A percentile compares a stretch with the other conserved stretches of the same genome.
Evolutionary conservation across 2,888 invertebrate genomes (phyloP).

Genomic region (Apamea crenata): DNA sequence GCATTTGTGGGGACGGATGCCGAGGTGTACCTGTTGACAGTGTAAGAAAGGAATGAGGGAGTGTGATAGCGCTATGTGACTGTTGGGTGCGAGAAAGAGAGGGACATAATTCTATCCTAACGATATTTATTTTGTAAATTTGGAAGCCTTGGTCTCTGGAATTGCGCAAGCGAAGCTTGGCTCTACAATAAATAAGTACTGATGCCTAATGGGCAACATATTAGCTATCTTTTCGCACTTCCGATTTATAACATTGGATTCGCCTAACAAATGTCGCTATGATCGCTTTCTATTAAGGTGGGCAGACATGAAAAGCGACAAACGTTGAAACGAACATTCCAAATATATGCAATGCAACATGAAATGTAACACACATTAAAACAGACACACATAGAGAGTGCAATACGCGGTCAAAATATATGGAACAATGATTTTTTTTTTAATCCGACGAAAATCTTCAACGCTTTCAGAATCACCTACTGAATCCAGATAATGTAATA

Average conservation of each 20-base stretch:
- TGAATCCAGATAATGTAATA: too few species aligned
- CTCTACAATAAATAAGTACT: not conserved
- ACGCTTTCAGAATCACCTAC: too few species aligned
- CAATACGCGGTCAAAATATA: too few species aligned
- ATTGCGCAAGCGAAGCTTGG: not conserved
- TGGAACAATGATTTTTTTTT: too few species aligned
- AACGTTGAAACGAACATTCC: not conserved
- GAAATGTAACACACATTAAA: too few species aligned
- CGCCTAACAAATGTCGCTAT: not conserved
- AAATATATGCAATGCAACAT: too few species aligned
- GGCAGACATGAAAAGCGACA: not conserved
- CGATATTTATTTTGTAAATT: not conserved
- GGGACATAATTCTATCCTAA: not conserved
- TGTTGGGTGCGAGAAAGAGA: not conserved
- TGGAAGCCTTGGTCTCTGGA: not conserved
- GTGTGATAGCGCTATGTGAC: too few species aligned
- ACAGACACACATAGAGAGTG: too few species aligned
- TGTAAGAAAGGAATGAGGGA: not conserved
- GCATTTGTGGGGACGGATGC: conserved; percentile 75
- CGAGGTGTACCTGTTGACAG: conserved; percentile 70
- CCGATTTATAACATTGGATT: not conserved
- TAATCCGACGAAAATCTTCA: too few species aligned
- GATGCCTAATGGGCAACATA: not conserved
- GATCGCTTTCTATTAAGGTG: not conserved
- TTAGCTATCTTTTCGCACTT: not conserved